A percentile compares a stretch with the other conserved stretches of the same genome.
Evolutionary conservation across 2,888 invertebrate species (phyloP).

Genomic region (Harpalus rubripes): DNA sequence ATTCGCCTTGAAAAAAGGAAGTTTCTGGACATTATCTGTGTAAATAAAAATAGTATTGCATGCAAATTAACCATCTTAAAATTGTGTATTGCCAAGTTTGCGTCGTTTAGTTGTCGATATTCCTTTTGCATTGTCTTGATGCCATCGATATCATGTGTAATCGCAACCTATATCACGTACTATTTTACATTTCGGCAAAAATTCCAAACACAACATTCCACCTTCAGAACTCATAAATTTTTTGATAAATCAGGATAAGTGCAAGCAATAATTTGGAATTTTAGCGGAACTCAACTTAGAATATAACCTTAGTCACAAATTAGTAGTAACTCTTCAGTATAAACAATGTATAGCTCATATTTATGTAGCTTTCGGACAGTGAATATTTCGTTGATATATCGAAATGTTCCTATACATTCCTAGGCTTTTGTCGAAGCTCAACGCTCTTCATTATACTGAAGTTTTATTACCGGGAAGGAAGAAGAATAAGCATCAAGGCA

Average conservation of each 20-base stretch:
- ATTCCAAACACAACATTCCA: constrained; percentile 25
- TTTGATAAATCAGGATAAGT: neutral
- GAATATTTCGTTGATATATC: constrained; percentile 50
- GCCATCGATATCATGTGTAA: constrained; percentile 53
- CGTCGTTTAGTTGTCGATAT: neutral
- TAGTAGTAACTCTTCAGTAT: constrained; percentile 65
- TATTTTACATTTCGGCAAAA: constrained; percentile 22
- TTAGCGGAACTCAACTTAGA: constrained; percentile 10
- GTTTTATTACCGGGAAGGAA: constrained; percentile 55
- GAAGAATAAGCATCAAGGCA: constrained; percentile 49
- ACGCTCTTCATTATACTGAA: constrained; percentile 59
- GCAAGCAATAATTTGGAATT: constrained; percentile 41
- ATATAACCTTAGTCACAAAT: constrained; percentile 42
- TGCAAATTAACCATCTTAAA: too few species aligned
- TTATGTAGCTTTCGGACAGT: constrained; percentile 19
- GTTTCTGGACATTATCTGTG: too few species aligned
- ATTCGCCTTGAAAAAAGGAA: too few species aligned
- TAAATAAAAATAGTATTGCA: too few species aligned
- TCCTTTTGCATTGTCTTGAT: constrained; percentile 52
- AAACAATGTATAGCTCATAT: constrained; percentile 30
- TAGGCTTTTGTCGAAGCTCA: constrained; percentile 37
- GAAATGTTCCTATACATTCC: constrained; percentile 66
- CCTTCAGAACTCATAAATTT: neutral
- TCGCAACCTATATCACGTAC: constrained; percentile 49
- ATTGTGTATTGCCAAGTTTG: neutral